A percentile compares a stretch with the other conserved stretches of the same genome.
Conservation (phyloP, 1,140 invertebrate species). For the Drosophila funebris region DNA sequence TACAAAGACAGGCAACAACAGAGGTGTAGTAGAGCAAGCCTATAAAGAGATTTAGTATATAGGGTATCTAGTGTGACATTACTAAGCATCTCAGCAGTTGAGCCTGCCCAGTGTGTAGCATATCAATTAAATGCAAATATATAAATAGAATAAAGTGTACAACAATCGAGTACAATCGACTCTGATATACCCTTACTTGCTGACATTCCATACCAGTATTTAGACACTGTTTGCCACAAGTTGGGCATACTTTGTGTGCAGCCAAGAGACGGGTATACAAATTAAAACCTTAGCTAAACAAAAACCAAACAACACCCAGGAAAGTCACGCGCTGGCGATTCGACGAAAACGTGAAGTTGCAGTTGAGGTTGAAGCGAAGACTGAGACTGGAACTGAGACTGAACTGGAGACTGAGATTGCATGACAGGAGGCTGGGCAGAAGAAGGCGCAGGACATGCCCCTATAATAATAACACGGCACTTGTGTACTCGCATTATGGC, state of each 20-base stretch:
- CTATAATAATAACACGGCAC: conserved; percentile 47
- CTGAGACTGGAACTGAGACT: background rate
- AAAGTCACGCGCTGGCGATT: conserved; percentile 40
- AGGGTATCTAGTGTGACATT: too few relatives aligned
- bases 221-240: too few relatives aligned
- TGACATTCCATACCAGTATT: too few relatives aligned
- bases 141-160: too few relatives aligned
- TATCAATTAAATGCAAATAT: too few relatives aligned
- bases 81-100: too few relatives aligned
- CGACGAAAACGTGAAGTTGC: conserved; percentile 50
- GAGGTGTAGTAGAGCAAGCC: too few relatives aligned
- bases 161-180: too few relatives aligned
- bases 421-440: conserved; percentile 40
- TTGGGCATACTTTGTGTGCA: background rate
- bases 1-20: too few relatives aligned
- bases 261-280: background rate
- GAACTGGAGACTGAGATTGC: conserved; percentile 41
- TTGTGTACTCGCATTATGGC: conserved; percentile 26
- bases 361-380: conserved; percentile 24
- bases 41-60: too few relatives aligned
- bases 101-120: too few relatives aligned
- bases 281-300: conserved; percentile 35
- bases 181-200: too few relatives aligned
- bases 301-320: conserved; percentile 29
- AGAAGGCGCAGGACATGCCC: conserved; percentile 50